Evolutionary conservation across 2,888 invertebrate species (phyloP).

Genomic region (Aphidius colemani): DNA sequence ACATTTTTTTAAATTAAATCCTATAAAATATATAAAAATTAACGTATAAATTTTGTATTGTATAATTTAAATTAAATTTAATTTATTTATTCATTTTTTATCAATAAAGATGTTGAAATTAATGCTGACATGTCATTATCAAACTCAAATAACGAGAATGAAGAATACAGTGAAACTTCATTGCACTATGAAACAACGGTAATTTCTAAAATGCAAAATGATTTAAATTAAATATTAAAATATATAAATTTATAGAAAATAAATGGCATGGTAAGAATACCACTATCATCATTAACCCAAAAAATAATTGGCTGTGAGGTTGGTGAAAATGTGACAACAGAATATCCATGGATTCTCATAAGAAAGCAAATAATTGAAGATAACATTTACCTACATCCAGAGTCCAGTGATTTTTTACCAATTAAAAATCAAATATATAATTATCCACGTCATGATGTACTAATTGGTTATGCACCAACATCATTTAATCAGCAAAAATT

Average conservation of each 20-base stretch:
- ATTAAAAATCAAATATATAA: slow-evolving; percentile 55
- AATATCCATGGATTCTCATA: slow-evolving; percentile 75
- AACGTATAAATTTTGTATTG: neutral
- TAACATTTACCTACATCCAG: slow-evolving; percentile 65
- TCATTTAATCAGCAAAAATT: slow-evolving; percentile 69
- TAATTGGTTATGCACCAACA: slow-evolving; percentile 73
- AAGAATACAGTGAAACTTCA: neutral
- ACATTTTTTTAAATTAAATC: too few species aligned
- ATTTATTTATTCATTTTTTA: neutral
- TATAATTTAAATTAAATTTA: neutral
- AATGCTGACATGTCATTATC: neutral
- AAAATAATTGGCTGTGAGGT: slow-evolving; percentile 68
- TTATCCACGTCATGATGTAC: slow-evolving; percentile 55
- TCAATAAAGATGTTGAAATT: neutral
- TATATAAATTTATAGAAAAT: slow-evolving; percentile 42
- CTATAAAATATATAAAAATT: too few species aligned
- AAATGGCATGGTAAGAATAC: slow-evolving; percentile 66
- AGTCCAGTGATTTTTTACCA: slow-evolving; percentile 61
- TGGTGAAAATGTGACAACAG: slow-evolving; percentile 72
- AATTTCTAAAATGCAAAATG: neutral
- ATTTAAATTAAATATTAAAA: neutral
- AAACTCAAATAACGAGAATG: neutral
- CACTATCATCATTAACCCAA: slow-evolving; percentile 66
- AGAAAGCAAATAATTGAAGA: slow-evolving; percentile 68
- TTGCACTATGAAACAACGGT: neutral